Percentiles rank a stretch among this genome's conserved stretches.
Conservation (phyloP, 2,888 invertebrate genomes). For the Andrena praecox region DNA sequence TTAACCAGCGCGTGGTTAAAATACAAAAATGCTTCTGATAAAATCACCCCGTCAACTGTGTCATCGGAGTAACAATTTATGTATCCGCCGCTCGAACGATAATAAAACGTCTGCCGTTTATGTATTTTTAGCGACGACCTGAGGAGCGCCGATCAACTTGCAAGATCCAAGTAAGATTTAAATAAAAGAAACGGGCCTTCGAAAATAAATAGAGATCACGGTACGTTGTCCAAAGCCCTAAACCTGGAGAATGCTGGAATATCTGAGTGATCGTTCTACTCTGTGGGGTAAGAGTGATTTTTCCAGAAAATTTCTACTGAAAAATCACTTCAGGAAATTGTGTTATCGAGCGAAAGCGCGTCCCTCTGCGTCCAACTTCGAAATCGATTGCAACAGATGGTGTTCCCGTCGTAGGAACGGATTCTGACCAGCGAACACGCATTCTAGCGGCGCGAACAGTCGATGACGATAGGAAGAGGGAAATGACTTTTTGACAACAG, state of each 20-base stretch:
- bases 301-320: not conserved
- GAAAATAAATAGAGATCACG: too few species aligned
- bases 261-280: not conserved
- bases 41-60: constrained; percentile 1
- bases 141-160: not conserved
- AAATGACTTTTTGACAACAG: constrained; percentile 63
- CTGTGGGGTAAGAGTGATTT: not conserved
- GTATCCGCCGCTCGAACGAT: not conserved
- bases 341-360: constrained; percentile 28
- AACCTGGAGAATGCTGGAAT: too few species aligned
- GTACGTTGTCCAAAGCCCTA: too few species aligned
- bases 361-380: not conserved
- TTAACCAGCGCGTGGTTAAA: not conserved
- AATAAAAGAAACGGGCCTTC: not conserved
- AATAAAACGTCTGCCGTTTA: constrained; percentile 4
- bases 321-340: not conserved
- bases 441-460: constrained; percentile 15
- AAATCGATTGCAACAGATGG: constrained; percentile 40
- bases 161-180: not conserved
- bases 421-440: not conserved
- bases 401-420: not conserved
- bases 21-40: constrained; percentile 23
- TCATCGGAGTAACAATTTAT: constrained; percentile 4
- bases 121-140: constrained; percentile 7
- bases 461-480: constrained; percentile 13